A percentile compares a stretch with the other conserved stretches of the same genome.
These are phyloP conservation scores for Atopsyche davidsoni DNA, from an alignment of 1,140 invertebrate species.

Conservation along the genomic window DNA sequence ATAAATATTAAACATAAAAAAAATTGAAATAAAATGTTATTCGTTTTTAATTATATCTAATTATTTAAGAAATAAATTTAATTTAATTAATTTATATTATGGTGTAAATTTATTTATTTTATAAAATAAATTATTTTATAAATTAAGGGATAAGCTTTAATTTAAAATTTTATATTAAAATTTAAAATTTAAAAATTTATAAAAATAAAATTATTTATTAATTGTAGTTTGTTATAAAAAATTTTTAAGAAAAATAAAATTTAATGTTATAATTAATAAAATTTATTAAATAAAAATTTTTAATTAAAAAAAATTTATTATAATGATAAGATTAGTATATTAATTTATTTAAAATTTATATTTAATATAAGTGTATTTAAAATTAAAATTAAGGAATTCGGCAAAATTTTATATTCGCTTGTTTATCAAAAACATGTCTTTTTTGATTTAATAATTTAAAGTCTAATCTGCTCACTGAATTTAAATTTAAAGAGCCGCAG, in stretches of 20 bases:
- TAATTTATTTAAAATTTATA: neutral
- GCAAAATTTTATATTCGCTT: conserved; percentile 57
- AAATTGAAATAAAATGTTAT: conserved; percentile 56
- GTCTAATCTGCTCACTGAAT: conserved; percentile 58
- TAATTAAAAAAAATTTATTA: conserved; percentile 32
- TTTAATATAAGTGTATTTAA: neutral
- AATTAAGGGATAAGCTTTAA: conserved; percentile 38
- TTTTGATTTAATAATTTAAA: conserved; percentile 52
- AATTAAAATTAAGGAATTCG: conserved; percentile 51
- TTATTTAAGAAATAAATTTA: conserved; percentile 57
- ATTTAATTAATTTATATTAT: conserved; percentile 46
- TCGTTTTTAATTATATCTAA: conserved; percentile 58
- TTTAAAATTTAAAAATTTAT: conserved; percentile 35
- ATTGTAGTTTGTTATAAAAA: conserved; percentile 19
- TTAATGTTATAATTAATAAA: conserved; percentile 18
- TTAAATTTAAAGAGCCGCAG: conserved; percentile 57
- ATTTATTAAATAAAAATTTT: conserved; percentile 30
- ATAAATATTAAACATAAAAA: conserved; percentile 52
- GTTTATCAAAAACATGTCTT: conserved; percentile 72
- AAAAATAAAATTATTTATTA: neutral
- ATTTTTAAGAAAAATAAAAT: conserved; percentile 30
- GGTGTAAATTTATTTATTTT: conserved; percentile 45
- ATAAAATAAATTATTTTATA: conserved; percentile 41
- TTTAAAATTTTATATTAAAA: conserved; percentile 40
- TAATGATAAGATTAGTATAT: neutral